phyloP scores from a whole-genome alignment of 2,113 vertebrate species.

The Balaenoptera acutorostrata region DNA sequence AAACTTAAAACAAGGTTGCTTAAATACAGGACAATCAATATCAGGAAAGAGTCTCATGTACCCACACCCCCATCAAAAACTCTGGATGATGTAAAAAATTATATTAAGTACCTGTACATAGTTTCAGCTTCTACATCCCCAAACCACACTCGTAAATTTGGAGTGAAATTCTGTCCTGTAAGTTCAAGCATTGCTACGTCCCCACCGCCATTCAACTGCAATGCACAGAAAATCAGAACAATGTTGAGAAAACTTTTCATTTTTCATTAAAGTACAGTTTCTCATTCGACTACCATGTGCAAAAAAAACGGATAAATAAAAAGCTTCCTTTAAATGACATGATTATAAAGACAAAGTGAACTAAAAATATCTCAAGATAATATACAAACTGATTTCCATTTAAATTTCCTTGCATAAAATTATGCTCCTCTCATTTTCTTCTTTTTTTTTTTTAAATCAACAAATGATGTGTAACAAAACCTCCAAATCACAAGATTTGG shows the following conservation, averaged over 20 bases:
- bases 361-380: conserved; percentile 11
- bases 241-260: neutral
- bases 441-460: neutral
- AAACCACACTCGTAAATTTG: conserved; percentile 98
- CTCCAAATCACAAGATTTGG: neutral
- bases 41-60: neutral
- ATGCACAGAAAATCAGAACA: conserved; percentile 31
- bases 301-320: neutral
- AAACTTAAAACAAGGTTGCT: neutral
- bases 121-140: conserved; percentile 99
- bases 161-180: conserved; percentile 99
- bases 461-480: neutral
- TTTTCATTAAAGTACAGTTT: neutral
- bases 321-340: neutral
- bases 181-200: conserved; percentile 99
- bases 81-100: neutral
- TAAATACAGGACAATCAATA: neutral
- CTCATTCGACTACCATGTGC: neutral
- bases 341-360: conserved; percentile 12
- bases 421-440: neutral
- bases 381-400: neutral
- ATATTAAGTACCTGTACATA: conserved; percentile 92
- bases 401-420: neutral
- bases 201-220: conserved; percentile 95
- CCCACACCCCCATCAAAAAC: neutral